phyloP scores from a whole-genome alignment of 2,888 invertebrate species.

The Tridacna gigas region DNA sequence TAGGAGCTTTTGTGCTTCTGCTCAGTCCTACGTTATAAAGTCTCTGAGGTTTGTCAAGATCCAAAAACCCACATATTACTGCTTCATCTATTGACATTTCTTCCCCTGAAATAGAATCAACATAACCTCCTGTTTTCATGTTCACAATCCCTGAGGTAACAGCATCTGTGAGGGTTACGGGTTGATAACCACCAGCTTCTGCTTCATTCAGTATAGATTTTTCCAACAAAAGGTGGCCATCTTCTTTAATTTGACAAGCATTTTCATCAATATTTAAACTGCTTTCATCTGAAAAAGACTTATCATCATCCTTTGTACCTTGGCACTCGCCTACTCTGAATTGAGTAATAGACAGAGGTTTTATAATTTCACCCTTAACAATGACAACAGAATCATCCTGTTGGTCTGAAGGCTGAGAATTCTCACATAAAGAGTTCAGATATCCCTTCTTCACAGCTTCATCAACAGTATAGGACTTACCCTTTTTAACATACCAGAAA shows the following conservation, averaged over 20 bases:
- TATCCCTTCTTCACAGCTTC: conserved; percentile 88
- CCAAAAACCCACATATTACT: conserved; percentile 90
- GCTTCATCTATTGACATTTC: conserved; percentile 93
- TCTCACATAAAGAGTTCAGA: conserved; percentile 83
- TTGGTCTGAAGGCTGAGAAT: conserved; percentile 41
- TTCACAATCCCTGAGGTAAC: conserved; percentile 79
- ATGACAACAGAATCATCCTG: conserved; percentile 74
- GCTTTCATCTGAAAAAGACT: neutral
- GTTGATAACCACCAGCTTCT: neutral
- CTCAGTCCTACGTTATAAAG: conserved; percentile 41
- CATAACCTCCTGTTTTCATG: conserved; percentile 88
- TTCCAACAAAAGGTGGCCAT: neutral
- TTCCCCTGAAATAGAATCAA: conserved; percentile 93
- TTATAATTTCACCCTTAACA: conserved; percentile 69
- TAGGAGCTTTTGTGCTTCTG: conserved; percentile 45
- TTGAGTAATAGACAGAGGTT: conserved; percentile 37
- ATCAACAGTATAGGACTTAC: conserved; percentile 88
- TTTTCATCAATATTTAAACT: neutral
- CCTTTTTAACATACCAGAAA: conserved; percentile 88
- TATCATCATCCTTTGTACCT: neutral
- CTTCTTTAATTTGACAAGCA: neutral
- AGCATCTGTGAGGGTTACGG: conserved; percentile 65
- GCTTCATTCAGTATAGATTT: neutral
- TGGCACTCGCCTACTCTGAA: conserved; percentile 31
- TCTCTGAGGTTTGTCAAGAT: conserved; percentile 60